Percentiles rank a stretch among this genome's conserved stretches.
Evolutionary conservation across 2,113 vertebrate genomes (phyloP).

Genomic region (Hypocryptadius cinnamomeus): DNA sequence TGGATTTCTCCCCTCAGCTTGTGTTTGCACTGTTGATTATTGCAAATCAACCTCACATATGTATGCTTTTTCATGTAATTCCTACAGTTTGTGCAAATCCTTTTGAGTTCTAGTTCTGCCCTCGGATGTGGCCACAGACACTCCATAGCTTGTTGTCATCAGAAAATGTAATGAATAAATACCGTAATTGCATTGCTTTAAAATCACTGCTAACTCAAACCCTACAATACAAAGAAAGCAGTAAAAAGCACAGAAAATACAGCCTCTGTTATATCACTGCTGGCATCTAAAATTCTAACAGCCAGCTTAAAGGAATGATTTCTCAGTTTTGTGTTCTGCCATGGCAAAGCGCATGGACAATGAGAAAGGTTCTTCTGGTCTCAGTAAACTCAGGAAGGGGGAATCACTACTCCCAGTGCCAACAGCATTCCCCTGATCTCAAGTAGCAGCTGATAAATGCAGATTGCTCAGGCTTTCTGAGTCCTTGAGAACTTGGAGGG

Average conservation of each 20-base stretch:
- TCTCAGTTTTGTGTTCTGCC: background rate
- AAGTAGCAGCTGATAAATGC: background rate
- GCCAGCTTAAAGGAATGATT: background rate
- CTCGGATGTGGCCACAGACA: accelerated
- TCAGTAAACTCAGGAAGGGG: background rate
- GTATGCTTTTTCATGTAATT: background rate
- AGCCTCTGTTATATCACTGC: background rate
- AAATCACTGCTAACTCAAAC: background rate
- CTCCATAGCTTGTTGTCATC: background rate
- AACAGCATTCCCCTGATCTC: background rate
- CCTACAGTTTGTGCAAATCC: background rate
- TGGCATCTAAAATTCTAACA: background rate
- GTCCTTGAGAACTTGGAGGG: background rate
- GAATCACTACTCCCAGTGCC: background rate
- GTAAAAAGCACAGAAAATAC: background rate
- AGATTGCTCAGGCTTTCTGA: background rate
- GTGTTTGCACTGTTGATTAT: background rate
- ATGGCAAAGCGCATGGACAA: background rate
- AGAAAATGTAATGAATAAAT: background rate
- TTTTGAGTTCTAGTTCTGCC: background rate
- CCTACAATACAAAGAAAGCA: background rate
- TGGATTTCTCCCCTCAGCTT: background rate
- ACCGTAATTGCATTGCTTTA: background rate
- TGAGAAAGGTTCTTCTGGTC: background rate
- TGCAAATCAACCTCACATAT: background rate